phyloP scores from a whole-genome alignment of 2,113 vertebrate genomes.

The Lycaon pictus region DNA sequence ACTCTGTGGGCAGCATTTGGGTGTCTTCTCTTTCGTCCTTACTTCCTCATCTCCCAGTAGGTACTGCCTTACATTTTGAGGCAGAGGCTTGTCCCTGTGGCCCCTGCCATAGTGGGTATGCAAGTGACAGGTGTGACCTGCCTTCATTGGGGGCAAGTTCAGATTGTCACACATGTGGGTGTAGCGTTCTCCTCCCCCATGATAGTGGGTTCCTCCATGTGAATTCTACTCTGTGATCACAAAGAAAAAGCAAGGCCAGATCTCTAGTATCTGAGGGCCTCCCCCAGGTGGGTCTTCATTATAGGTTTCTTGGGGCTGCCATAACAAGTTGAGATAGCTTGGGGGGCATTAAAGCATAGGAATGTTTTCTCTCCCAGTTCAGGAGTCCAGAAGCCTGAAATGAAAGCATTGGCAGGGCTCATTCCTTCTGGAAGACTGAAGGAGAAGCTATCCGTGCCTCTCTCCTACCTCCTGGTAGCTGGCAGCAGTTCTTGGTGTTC shows the following conservation, averaged over 20 bases:
- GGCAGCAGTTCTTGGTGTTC: background rate
- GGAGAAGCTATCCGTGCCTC: background rate
- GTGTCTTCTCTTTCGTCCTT: too few species aligned
- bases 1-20: background rate
- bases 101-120: accelerated
- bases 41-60: background rate
- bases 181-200: accelerated
- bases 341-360: too few species aligned
- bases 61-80: background rate
- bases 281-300: background rate
- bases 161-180: background rate
- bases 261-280: accelerated
- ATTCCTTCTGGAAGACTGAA: background rate
- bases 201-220: background rate
- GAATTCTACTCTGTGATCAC: background rate
- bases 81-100: background rate
- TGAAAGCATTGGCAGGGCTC: background rate
- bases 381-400: background rate
- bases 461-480: too few species aligned
- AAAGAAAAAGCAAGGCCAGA: background rate
- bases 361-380: background rate
- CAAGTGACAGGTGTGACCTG: background rate
- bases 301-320: background rate
- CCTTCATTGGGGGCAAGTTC: background rate
- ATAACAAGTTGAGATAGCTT: accelerated